A percentile compares a stretch with the other conserved stretches of the same genome.
These are phyloP conservation scores for Tetragnatha montana DNA, from an alignment of 2,888 invertebrate genomes.

Conservation along the genomic window DNA sequence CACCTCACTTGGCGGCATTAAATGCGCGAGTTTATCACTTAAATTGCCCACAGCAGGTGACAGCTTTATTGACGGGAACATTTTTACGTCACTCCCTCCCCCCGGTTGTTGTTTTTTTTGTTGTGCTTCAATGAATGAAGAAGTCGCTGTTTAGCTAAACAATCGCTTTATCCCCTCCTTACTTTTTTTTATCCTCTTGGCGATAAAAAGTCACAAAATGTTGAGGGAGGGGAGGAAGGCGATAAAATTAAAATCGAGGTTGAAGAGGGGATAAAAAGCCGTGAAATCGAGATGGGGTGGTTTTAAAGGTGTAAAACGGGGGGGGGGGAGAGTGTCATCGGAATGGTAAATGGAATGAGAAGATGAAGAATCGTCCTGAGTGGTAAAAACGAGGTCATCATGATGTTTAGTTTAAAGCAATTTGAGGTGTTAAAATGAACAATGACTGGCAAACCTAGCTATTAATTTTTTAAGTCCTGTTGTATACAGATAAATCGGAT, in stretches of 20 bases:
- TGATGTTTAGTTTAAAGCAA: no score
- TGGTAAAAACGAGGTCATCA: no score
- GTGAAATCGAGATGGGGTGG: neutral
- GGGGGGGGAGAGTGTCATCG: neutral
- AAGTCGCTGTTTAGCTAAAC: constrained; percentile 54
- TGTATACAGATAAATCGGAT: no score
- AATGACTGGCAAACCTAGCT: no score
- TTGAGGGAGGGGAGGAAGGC: neutral
- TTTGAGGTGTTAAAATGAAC: no score
- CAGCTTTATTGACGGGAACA: constrained; percentile 68
- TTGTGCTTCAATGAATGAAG: constrained; percentile 7
- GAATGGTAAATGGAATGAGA: no score
- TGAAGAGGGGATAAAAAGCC: neutral
- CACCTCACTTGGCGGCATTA: constrained; percentile 66
- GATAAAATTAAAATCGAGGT: constrained; percentile 11
- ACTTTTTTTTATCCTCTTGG: neutral
- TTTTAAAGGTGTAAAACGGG: constrained; percentile 7
- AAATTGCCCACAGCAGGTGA: constrained; percentile 63
- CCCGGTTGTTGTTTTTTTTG: neutral
- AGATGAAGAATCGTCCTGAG: no score
- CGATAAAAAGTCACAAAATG: constrained; percentile 43
- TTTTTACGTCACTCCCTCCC: constrained; percentile 44
- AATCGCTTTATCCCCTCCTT: constrained; percentile 41
- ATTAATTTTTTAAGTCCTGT: no score
- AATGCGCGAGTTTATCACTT: constrained; percentile 65